Percentiles rank a stretch among this genome's conserved stretches.
These are phyloP conservation scores for Philhelius pedissequus DNA, from an alignment of 2,888 invertebrate species.

Conservation along the genomic window DNA sequence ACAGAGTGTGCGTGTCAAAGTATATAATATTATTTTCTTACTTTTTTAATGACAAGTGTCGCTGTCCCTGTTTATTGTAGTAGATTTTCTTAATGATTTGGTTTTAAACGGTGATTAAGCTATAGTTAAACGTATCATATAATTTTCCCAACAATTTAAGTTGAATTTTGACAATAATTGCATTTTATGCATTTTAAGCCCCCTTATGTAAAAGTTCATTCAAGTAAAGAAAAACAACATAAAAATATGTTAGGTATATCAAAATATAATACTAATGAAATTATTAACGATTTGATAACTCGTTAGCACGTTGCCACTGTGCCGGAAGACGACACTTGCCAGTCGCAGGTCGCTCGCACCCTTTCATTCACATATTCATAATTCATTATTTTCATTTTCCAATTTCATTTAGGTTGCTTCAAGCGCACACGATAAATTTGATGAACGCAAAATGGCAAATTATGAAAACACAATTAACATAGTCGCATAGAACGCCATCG, in stretches of 20 bases:
- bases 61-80: no score
- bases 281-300: constrained; percentile 5
- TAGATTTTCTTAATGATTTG: no score
- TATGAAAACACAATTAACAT: constrained; percentile 3
- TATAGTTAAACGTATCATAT: no score
- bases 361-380: constrained; percentile 28
- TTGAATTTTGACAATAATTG: no score
- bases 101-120: no score
- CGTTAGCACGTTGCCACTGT: not conserved
- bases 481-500: not conserved
- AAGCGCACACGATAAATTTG: not conserved
- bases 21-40: no score
- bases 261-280: not conserved
- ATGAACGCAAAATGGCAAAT: constrained; percentile 4
- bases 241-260: not conserved
- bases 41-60: no score
- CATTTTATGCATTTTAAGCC: no score
- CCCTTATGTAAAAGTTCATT: no score
- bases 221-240: no score
- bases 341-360: constrained; percentile 32
- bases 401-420: not conserved
- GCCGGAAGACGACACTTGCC: constrained; percentile 17
- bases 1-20: no score
- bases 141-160: no score
- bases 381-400: constrained; percentile 9